These are phyloP conservation scores for Calliphora vicina DNA, from an alignment of 1,140 invertebrate genomes.

Conservation along the genomic window DNA sequence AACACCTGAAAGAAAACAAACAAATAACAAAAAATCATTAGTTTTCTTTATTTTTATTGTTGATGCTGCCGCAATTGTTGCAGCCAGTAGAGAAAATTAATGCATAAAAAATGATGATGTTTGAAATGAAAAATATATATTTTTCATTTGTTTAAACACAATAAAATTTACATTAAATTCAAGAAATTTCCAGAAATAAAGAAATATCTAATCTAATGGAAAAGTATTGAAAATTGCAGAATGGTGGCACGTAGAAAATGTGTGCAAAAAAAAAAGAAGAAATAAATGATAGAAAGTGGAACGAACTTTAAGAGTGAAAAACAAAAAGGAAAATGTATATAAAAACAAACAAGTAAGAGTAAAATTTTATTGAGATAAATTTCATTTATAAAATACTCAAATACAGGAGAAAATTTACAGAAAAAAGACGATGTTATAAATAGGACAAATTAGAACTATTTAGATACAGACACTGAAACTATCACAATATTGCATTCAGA, in stretches of 20 bases:
- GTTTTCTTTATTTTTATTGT: background rate
- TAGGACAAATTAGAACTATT: no score
- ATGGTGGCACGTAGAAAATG: no score
- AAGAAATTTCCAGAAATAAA: background rate
- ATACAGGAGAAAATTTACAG: no score
- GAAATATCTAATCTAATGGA: background rate
- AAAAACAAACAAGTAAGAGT: no score
- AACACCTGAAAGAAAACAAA: slow-evolving; percentile 69
- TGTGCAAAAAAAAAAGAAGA: background rate
- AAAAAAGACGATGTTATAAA: no score
- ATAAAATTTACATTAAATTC: background rate
- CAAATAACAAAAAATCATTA: slow-evolving; percentile 5
- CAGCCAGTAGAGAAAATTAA: slow-evolving; percentile 21
- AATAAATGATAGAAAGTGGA: slow-evolving; percentile 28
- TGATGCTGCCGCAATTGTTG: slow-evolving; percentile 7
- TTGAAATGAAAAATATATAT: background rate
- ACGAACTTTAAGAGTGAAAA: background rate
- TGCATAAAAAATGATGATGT: slow-evolving; percentile 9
- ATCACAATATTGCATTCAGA: no score
- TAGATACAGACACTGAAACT: no score
- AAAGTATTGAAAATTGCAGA: background rate
- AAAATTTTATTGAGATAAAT: no score
- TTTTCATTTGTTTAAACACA: background rate
- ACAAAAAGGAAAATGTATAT: background rate
- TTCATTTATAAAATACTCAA: no score